These are phyloP conservation scores for Centroberyx gerrardi DNA, from an alignment of 2,797 vertebrate species.

Conservation along the genomic window DNA sequence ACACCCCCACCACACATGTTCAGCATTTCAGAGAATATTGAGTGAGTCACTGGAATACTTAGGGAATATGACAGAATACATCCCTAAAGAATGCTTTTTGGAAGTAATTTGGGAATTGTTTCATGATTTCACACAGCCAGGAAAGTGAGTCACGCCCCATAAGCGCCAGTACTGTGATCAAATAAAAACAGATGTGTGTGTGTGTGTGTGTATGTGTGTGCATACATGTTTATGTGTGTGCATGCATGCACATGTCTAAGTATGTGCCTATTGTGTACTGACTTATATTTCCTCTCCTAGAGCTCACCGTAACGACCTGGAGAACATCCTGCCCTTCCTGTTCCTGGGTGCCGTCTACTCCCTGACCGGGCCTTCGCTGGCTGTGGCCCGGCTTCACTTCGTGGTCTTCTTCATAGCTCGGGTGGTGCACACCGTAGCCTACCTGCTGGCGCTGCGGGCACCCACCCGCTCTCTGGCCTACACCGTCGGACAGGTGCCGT, in stretches of 20 bases:
- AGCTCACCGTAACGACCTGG: slow-evolving; percentile 93
- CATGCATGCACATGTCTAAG: slow-evolving; percentile 1
- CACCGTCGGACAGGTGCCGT: slow-evolving; percentile 90
- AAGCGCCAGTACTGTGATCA: background rate
- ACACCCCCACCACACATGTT: too few species aligned
- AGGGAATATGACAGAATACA: too few species aligned
- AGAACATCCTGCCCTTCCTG: slow-evolving; percentile 96
- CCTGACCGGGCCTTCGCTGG: slow-evolving; percentile 85
- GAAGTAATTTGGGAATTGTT: too few species aligned
- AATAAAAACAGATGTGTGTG: background rate
- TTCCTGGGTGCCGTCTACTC: slow-evolving; percentile 94
- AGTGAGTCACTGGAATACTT: background rate
- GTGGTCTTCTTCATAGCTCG: slow-evolving; percentile 89
- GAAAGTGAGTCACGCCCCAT: background rate
- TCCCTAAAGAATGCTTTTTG: too few species aligned
- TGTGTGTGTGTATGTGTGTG: background rate
- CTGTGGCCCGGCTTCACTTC: slow-evolving; percentile 91
- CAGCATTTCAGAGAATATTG: background rate
- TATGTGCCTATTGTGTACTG: background rate
- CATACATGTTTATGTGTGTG: background rate
- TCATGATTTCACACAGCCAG: background rate
- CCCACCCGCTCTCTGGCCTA: slow-evolving; percentile 93
- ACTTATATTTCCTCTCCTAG: slow-evolving; percentile 72
- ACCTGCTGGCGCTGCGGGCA: slow-evolving; percentile 87
- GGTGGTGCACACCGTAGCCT: slow-evolving; percentile 90